These are phyloP conservation scores for Syngnathus typhle DNA, from an alignment of 2,113 vertebrate species.

Conservation along the genomic window DNA sequence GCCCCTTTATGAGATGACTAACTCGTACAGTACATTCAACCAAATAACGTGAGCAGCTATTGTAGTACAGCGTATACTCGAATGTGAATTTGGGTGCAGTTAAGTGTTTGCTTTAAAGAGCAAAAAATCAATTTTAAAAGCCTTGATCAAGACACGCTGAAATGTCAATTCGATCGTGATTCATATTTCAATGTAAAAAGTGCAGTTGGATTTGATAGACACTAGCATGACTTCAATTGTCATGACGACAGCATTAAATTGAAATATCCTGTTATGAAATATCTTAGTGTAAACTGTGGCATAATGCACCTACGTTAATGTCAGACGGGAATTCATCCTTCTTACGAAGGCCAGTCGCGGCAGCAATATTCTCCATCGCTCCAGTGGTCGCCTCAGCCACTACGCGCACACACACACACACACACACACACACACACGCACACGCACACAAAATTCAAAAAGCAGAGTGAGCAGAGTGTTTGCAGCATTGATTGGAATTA, in stretches of 20 bases:
- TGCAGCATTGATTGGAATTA: background rate
- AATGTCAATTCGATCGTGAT: background rate
- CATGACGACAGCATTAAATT: background rate
- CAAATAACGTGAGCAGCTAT: background rate
- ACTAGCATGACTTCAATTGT: background rate
- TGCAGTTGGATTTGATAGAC: background rate
- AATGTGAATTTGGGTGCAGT: background rate
- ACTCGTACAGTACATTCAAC: background rate
- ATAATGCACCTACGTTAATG: constrained; percentile 79
- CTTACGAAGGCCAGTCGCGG: constrained; percentile 90
- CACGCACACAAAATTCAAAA: too few relatives aligned
- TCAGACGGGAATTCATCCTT: constrained; percentile 93
- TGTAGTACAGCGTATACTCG: background rate
- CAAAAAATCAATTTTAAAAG: background rate
- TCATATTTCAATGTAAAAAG: background rate
- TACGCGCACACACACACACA: constrained; percentile 39
- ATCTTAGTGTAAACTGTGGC: background rate
- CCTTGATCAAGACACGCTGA: background rate
- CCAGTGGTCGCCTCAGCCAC: constrained; percentile 97
- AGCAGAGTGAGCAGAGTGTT: background rate
- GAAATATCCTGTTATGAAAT: too few relatives aligned
- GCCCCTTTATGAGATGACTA: background rate
- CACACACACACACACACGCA: constrained; percentile 6
- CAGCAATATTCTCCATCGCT: constrained; percentile 88
- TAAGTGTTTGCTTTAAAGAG: background rate